Evolutionary conservation across 2,113 vertebrate genomes (phyloP).

Genomic region (Pungitius pungitius): DNA sequence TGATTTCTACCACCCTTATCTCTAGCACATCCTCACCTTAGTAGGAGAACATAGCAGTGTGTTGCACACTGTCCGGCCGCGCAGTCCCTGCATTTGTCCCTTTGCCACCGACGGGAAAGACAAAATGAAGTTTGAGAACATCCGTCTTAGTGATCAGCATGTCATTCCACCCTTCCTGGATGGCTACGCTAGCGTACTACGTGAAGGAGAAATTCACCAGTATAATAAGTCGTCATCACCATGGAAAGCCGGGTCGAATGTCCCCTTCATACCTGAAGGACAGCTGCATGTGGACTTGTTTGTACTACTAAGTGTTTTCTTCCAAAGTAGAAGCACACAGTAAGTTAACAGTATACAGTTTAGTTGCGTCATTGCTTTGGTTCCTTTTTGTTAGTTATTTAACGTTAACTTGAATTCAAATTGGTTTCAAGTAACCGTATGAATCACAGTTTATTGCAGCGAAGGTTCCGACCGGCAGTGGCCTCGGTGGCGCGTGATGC

Average conservation of each 20-base stretch:
- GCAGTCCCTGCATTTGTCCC: conserved; percentile 80
- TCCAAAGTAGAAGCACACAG: background rate
- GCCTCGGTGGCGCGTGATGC: background rate
- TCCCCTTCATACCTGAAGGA: background rate
- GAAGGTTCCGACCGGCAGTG: background rate
- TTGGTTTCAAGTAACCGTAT: background rate
- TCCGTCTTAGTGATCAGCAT: conserved; percentile 66
- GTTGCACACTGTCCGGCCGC: conserved; percentile 77
- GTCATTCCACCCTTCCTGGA: conserved; percentile 26
- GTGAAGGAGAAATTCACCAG: background rate
- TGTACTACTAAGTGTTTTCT: background rate
- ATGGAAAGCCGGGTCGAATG: background rate
- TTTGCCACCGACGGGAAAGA: conserved; percentile 73
- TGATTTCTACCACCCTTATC: conserved; percentile 76
- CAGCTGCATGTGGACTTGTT: background rate
- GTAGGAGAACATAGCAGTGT: conserved; percentile 81
- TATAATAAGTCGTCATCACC: background rate
- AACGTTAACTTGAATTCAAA: background rate
- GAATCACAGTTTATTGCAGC: background rate
- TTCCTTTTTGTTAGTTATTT: background rate
- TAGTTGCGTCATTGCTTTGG: background rate
- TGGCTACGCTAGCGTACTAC: conserved; percentile 9
- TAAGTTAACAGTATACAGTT: background rate
- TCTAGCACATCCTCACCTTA: conserved; percentile 76
- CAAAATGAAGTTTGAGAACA: conserved; percentile 77